Evolutionary conservation across 2,797 vertebrate species (phyloP), one percentile per base, ranked within the genome.

Genomic region (Tenualosa ilisha): DNA sequence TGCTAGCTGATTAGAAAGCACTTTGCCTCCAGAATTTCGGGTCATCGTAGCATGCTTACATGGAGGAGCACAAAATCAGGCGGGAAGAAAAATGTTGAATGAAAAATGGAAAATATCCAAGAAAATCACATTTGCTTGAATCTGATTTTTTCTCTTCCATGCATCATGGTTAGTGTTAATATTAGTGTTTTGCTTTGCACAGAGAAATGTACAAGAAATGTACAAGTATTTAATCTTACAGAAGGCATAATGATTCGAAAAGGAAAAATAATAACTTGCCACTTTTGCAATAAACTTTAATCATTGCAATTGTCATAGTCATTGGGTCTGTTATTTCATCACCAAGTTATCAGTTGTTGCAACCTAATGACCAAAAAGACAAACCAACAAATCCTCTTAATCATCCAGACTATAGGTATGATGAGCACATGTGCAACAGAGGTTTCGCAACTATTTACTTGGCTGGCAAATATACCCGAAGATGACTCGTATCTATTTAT

Each of bases 1-100:
- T 46, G 72, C 72, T 46, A 37, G 40, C 40, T 79, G 72, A 79
- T 79, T 79, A 79, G 72, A 79, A 37, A 79, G 72, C 72, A 79
- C 72, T 46, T 79, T 79, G 72, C 40, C 72, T 43, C 40, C 20
- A 79, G 31, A 26, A 79, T 79, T 20, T 79, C 7, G 40, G 72
- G 72, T 79, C 20, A 79, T 46, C 72, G 43, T 40, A 20, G 72
- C 72, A 79, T 79, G 37, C 13, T 13, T 83, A 40, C 11, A 83
- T 7, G 22, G 72, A 79, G 72, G 17, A 3, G 8, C 37, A 72
- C 24, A 43, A 40, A 22, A 79, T 2, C 40, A 79, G 4, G 22
- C n/a, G n/a, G 22, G 59, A 43, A 46, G 15, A 40, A 43, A 43
- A 43, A 43, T 13, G 15, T 31, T 13, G 13, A 12, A 40, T 40